Percentiles rank a stretch among this genome's conserved stretches.
phyloP scores from a whole-genome alignment of 2,888 invertebrate species.

The Tridacna crocea region DNA sequence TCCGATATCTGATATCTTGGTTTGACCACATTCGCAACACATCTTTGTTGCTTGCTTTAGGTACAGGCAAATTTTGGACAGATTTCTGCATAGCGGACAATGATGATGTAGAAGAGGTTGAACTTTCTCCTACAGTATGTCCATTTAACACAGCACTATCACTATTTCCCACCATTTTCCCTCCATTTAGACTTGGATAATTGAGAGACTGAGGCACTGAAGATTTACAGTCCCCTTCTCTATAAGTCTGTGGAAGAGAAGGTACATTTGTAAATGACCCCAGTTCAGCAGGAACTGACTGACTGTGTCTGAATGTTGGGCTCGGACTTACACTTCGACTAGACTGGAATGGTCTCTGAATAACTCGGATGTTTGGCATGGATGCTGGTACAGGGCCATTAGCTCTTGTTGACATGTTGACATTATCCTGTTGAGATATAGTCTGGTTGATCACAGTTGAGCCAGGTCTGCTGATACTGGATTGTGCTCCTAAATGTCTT shows the following conservation, averaged over 20 bases:
- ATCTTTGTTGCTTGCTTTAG: constrained; percentile 74
- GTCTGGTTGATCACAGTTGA: constrained; percentile 10
- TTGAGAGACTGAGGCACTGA: constrained; percentile 62
- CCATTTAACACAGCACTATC: constrained; percentile 26
- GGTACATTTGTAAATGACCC: constrained; percentile 36
- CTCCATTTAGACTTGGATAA: constrained; percentile 57
- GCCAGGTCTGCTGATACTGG: background rate
- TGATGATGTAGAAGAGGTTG: constrained; percentile 28
- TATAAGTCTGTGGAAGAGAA: constrained; percentile 46
- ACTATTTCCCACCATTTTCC: constrained; percentile 59
- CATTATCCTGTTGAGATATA: constrained; percentile 11
- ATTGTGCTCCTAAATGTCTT: background rate
- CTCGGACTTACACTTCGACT: constrained; percentile 19
- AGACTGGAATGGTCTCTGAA: constrained; percentile 58
- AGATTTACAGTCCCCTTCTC: constrained; percentile 45
- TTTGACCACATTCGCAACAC: constrained; percentile 79
- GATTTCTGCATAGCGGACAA: constrained; percentile 59
- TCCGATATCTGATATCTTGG: constrained; percentile 75
- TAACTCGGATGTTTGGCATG: constrained; percentile 54
- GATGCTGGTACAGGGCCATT: background rate
- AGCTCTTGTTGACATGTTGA: constrained; percentile 7
- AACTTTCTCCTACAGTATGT: background rate
- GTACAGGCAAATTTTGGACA: constrained; percentile 50
- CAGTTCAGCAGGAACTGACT: constrained; percentile 52
- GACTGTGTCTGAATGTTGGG: constrained; percentile 45